Conservation (phyloP, 2,113 vertebrate genomes). For the Machaerirhynchus nigripectus region DNA sequence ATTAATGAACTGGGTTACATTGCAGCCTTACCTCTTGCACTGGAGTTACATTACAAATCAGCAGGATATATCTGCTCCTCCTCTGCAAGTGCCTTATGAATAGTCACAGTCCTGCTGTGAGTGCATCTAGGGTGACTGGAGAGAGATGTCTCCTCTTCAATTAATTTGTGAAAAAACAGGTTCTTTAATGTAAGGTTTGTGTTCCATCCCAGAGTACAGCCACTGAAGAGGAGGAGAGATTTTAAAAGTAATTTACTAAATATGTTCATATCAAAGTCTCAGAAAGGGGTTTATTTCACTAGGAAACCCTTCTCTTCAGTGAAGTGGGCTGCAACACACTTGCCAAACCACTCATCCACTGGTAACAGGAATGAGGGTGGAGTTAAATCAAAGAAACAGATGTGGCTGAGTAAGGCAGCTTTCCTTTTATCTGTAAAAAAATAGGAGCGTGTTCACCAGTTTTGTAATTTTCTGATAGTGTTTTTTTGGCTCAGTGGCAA, state of each 20-base stretch:
- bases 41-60: not conserved
- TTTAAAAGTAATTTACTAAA: not conserved
- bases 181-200: not conserved
- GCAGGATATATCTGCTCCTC: not conserved
- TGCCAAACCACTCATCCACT: not conserved
- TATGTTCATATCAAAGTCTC: not conserved
- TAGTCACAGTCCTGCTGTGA: not conserved
- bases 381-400: constrained; percentile 30
- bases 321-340: not conserved
- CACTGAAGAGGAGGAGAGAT: not conserved
- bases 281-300: not conserved
- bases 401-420: constrained; percentile 1
- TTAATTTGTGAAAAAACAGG: not conserved
- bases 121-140: not conserved
- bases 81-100: not conserved
- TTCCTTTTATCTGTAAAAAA: not conserved
- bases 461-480: not conserved
- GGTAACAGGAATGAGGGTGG: not conserved
- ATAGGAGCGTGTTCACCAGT: not conserved
- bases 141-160: not conserved
- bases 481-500: constrained; percentile 20
- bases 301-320: not conserved
- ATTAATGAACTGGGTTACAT: not conserved
- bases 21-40: not conserved
- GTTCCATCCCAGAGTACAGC: not conserved